phyloP scores from a whole-genome alignment of 1,140 invertebrate genomes.

The Reticulitermes speratus region DNA sequence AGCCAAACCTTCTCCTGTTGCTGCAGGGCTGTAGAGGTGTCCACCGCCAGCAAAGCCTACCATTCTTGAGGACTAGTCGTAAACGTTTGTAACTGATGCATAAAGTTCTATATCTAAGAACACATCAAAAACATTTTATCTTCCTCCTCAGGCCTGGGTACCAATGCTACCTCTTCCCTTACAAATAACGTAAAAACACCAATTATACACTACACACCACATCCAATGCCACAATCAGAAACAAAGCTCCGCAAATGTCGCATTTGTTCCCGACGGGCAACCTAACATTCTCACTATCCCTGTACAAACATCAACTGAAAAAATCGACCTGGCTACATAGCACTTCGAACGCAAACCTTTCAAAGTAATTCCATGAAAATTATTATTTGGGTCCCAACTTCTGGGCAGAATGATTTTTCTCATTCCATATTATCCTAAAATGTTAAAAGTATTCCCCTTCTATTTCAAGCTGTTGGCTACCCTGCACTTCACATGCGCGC shows the following conservation, averaged over 20 bases:
- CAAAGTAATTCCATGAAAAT: neutral
- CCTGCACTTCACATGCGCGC: neutral
- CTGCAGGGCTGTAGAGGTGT: conserved; percentile 45
- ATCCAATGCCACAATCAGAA: neutral
- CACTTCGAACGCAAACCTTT: neutral
- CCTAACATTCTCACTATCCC: neutral
- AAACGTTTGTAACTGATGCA: neutral
- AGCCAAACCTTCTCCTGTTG: conserved; percentile 43
- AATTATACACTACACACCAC: neutral
- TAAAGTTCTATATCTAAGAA: neutral
- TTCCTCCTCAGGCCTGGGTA: neutral
- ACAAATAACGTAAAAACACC: neutral
- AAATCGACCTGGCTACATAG: neutral
- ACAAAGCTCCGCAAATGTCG: conserved; percentile 14
- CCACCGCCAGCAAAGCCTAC: conserved; percentile 45
- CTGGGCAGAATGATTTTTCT: neutral
- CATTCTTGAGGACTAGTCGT: conserved; percentile 40
- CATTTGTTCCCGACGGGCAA: neutral
- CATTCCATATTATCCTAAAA: neutral
- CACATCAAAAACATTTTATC: neutral
- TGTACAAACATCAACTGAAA: neutral
- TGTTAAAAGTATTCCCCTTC: neutral
- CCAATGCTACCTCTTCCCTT: neutral
- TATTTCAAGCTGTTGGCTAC: neutral
- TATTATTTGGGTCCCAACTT: neutral